A percentile compares a stretch with the other conserved stretches of the same genome.
Conservation (phyloP, 2,797 vertebrate species). For the Ceryle rudis region DNA sequence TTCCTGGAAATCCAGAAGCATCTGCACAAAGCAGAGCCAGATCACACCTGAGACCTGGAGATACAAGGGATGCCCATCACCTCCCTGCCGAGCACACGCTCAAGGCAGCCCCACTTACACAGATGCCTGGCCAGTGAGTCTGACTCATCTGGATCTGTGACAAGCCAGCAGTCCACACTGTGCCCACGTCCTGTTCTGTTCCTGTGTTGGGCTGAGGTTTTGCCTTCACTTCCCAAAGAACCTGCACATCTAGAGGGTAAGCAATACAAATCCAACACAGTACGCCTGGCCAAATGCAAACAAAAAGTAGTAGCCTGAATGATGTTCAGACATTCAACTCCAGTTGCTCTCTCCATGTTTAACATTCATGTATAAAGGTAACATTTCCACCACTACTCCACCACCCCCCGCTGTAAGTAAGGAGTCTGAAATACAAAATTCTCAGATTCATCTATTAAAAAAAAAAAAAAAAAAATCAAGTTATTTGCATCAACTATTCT, state of each 20-base stretch:
- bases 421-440: background rate
- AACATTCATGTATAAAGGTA: background rate
- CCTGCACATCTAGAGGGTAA: background rate
- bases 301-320: background rate
- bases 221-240: background rate
- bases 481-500: background rate
- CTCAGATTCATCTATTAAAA: background rate
- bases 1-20: background rate
- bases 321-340: background rate
- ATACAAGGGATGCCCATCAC: fast-evolving
- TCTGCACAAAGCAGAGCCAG: background rate
- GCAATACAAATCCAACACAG: fast-evolving
- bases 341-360: background rate
- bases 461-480: background rate
- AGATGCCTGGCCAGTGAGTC: background rate
- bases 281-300: background rate
- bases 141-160: background rate
- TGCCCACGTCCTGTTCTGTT: background rate
- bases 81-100: fast-evolving
- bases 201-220: fast-evolving
- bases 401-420: background rate
- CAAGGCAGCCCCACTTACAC: background rate
- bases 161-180: background rate
- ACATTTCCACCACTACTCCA: background rate
- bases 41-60: background rate